Base-by-base conservation (phyloP, 2,797 vertebrate genomes). In the Merluccius polli region DNA sequence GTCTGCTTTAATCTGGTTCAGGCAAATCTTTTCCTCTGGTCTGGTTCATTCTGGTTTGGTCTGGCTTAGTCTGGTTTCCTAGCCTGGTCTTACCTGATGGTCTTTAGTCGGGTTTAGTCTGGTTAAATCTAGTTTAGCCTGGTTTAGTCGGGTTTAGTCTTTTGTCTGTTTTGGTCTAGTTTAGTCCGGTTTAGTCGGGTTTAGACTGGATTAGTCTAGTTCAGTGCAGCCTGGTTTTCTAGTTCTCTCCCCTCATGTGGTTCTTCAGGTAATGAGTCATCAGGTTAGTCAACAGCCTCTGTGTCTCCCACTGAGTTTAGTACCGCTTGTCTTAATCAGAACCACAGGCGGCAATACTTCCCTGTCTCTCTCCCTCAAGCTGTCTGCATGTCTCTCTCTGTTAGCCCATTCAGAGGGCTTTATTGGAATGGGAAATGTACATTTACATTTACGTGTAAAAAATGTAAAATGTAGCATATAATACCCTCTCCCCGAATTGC, bases 281-380 rank as follows among this genome's bases (percentile, higher is more conserved):
- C 92, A 86, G 88, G 92, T 93, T 93, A 92, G 88, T 92, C 93
- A 92, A 89, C 88, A 89, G 83, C 75, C 87, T 87, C 82, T 88
- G 81, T 82, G 71, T 87, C 77, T 84, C 88, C 85, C 83, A 82
- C 88, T 91, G 88, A 84, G 84, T 80, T 81, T 67, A 79, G 67
- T 81, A 79, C 71, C 79, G 82, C 85, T 77, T 83, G 84, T 80
- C 73, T 70, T 79, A 80, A 82, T 63, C 31, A 31, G 67, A 41
- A 59, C 76, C 52, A 74, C 71, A 35, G 67, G 41, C 30, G 5
- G 18, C 8, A 15, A 63, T 21, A 31, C 65, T 30, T 30, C 65
- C 30, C 11, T 11, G 9, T 67, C 65, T 15, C 44, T 52, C 44
- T 21, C 44, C 12, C 44, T 65, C 5, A n/a, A n/a, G 21, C n/a